Conservation (phyloP, 2,797 vertebrate species). For the Paedocypris micromegethes region DNA sequence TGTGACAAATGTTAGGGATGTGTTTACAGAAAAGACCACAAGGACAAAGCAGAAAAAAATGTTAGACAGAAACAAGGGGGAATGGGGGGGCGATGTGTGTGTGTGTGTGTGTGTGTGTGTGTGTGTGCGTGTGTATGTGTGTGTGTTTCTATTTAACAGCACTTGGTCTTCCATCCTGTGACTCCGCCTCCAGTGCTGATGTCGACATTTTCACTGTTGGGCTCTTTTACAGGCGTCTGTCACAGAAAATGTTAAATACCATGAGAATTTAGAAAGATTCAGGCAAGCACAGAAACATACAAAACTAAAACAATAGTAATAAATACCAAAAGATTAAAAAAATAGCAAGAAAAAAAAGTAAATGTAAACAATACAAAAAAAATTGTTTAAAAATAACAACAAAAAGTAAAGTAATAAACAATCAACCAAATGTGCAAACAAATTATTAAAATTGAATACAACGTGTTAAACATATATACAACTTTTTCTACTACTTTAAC, state of each 20-base stretch:
- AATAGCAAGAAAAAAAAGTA: no score
- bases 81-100: constrained; percentile 55
- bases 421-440: no score
- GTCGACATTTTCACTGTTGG: constrained; percentile 98
- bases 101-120: constrained; percentile 24
- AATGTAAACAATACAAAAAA: no score
- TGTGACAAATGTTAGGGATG: constrained; percentile 67
- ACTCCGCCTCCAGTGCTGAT: constrained; percentile 93
- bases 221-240: constrained; percentile 98
- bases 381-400: no score
- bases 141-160: constrained; percentile 79
- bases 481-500: no score
- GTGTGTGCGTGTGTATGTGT: constrained; percentile 45
- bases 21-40: constrained; percentile 52
- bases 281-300: neutral
- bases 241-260: constrained; percentile 39
- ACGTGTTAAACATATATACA: no score
- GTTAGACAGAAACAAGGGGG: constrained; percentile 51
- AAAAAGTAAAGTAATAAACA: no score
- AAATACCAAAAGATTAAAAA: neutral
- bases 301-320: neutral
- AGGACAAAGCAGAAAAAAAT: constrained; percentile 55
- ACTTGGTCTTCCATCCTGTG: constrained; percentile 98
- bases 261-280: no score
- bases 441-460: no score